Evolutionary conservation across 1,140 invertebrate species (phyloP).

Genomic region (Hetaerina americana): DNA sequence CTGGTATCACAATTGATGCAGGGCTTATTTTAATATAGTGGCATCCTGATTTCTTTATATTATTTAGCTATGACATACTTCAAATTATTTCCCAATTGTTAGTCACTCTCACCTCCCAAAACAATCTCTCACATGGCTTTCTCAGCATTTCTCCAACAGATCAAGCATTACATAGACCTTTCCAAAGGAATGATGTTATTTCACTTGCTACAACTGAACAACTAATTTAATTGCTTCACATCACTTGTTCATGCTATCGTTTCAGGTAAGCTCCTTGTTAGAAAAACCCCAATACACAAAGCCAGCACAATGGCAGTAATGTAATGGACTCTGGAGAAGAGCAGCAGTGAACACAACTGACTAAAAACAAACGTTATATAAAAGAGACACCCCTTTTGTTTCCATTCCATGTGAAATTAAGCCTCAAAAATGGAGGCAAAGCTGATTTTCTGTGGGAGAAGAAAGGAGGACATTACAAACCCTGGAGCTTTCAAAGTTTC

Average conservation of each 20-base stretch:
- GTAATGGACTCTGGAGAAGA: not conserved
- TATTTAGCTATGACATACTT: not conserved
- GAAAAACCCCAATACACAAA: not conserved
- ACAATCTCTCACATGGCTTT: not conserved
- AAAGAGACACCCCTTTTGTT: not conserved
- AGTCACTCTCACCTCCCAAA: conserved; percentile 1
- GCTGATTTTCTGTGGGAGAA: not conserved
- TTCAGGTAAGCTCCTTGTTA: not conserved
- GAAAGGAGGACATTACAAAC: not conserved
- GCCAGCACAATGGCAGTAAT: not conserved
- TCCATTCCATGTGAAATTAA: not conserved
- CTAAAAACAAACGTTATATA: not conserved
- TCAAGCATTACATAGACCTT: conserved; percentile 4
- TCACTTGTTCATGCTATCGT: not conserved
- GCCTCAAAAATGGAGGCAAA: not conserved
- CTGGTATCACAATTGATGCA: conserved; percentile 13
- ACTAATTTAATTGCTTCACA: not conserved
- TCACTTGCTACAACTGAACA: not conserved
- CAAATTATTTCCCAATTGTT: not conserved
- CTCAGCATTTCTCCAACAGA: not conserved
- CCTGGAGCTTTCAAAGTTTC: not conserved
- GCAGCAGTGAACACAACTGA: not conserved
- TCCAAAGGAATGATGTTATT: not conserved
- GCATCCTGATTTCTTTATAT: conserved; percentile 8
- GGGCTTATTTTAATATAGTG: not conserved